Evolutionary conservation across 2,888 invertebrate species (phyloP).

Genomic region (Perdita meconis): DNA sequence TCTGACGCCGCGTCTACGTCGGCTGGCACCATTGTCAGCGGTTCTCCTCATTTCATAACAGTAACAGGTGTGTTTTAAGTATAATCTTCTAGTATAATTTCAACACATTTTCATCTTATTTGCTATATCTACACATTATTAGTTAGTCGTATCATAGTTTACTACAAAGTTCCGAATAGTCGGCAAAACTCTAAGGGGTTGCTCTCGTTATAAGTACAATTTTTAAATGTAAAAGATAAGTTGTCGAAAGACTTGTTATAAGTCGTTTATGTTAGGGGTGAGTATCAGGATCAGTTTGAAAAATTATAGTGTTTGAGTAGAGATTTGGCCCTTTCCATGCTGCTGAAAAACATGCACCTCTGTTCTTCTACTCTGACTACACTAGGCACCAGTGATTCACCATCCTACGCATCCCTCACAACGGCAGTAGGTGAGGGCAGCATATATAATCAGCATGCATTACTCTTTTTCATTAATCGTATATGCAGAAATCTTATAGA

Average conservation of each 20-base stretch:
- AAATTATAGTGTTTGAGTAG: slow-evolving; percentile 75
- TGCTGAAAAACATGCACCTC: slow-evolving; percentile 78
- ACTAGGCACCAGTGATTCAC: slow-evolving; percentile 83
- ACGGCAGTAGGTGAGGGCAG: slow-evolving; percentile 84
- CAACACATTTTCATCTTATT: slow-evolving; percentile 2
- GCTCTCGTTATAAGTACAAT: not conserved
- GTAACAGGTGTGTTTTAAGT: slow-evolving; percentile 87
- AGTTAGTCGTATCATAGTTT: not conserved
- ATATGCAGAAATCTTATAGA: slow-evolving; percentile 42
- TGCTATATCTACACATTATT: too few relatives aligned
- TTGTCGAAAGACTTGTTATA: slow-evolving; percentile 24
- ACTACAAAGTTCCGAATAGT: not conserved
- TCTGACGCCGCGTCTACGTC: slow-evolving; percentile 86
- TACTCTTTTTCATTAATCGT: slow-evolving; percentile 40
- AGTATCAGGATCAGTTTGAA: slow-evolving; percentile 69
- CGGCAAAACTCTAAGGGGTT: not conserved
- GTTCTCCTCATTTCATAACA: slow-evolving; percentile 88
- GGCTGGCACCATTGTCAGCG: slow-evolving; percentile 83
- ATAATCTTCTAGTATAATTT: not conserved
- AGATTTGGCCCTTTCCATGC: slow-evolving; percentile 77
- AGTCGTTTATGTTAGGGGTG: slow-evolving; percentile 53
- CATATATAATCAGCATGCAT: slow-evolving; percentile 75
- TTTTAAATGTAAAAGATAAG: slow-evolving; percentile 4
- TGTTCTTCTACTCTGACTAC: slow-evolving; percentile 78
- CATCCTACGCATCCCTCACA: slow-evolving; percentile 86